Percentiles rank a stretch among this genome's conserved stretches.
Conservation (phyloP, 2,113 vertebrate genomes). For the Tringa solitaria region DNA sequence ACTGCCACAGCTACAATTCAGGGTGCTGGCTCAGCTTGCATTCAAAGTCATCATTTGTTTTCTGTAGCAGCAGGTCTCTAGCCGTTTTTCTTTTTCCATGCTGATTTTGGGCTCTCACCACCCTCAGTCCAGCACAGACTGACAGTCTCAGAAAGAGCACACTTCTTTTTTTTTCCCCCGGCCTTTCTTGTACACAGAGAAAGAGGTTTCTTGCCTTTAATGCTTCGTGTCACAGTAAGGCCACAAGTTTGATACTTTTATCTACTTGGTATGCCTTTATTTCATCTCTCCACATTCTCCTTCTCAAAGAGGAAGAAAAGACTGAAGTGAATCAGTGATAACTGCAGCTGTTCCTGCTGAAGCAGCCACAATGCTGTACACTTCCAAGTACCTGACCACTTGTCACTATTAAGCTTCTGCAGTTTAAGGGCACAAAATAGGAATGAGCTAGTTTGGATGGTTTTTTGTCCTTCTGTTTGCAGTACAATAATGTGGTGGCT, state of each 20-base stretch:
- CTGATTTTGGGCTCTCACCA: not conserved
- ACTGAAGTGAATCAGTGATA: constrained; percentile 17
- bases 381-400: not conserved
- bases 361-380: not conserved
- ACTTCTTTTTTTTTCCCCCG: too few relatives aligned
- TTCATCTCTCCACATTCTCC: constrained; percentile 51
- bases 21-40: not conserved
- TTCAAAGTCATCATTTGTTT: not conserved
- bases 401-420: not conserved
- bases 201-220: constrained; percentile 51
- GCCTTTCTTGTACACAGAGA: constrained; percentile 11
- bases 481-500: not conserved
- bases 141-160: not conserved
- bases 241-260: constrained; percentile 48
- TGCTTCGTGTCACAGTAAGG: constrained; percentile 32
- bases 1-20: not conserved
- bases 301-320: constrained; percentile 49
- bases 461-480: not conserved
- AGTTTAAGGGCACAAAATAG: not conserved
- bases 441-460: not conserved
- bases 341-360: not conserved
- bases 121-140: constrained; percentile 7
- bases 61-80: not conserved
- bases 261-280: constrained; percentile 55
- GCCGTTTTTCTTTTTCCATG: not conserved